These are phyloP conservation scores for Zeuzera pyrina DNA, from an alignment of 2,888 invertebrate genomes.

Conservation along the genomic window DNA sequence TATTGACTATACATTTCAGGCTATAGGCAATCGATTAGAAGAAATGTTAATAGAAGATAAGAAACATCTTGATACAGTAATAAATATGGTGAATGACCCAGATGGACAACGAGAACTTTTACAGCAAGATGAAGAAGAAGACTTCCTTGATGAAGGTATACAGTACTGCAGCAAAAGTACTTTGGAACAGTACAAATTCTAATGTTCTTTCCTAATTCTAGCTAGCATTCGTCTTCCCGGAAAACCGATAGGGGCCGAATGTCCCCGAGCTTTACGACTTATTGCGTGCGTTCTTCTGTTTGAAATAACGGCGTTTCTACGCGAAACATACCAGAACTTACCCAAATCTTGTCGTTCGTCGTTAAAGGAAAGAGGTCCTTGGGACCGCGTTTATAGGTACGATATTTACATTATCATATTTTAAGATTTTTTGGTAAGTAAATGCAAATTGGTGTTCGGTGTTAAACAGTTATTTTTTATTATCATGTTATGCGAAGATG, in stretches of 20 bases:
- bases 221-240: constrained; percentile 77
- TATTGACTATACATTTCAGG: constrained; percentile 53
- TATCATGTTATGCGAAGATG: constrained; percentile 69
- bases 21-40: constrained; percentile 90
- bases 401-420: constrained; percentile 22
- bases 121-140: constrained; percentile 94
- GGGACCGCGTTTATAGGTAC: constrained; percentile 86
- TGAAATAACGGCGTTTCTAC: constrained; percentile 96
- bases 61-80: constrained; percentile 77
- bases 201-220: constrained; percentile 25
- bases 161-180: not conserved
- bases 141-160: constrained; percentile 95
- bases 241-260: constrained; percentile 81
- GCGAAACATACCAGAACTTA: constrained; percentile 94
- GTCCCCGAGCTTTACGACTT: constrained; percentile 90
- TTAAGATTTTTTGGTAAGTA: constrained; percentile 50
- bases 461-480: constrained; percentile 50
- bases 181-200: not conserved
- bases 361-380: constrained; percentile 85
- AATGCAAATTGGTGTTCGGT: constrained; percentile 43
- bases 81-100: constrained; percentile 80
- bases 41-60: constrained; percentile 91
- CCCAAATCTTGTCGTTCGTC: constrained; percentile 82
- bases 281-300: constrained; percentile 95
- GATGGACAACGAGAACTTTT: constrained; percentile 84